Evolutionary conservation across 2,888 invertebrate genomes (phyloP), one percentile per base, ranked within the genome.

Genomic region (Drosophila fulvimacula): DNA sequence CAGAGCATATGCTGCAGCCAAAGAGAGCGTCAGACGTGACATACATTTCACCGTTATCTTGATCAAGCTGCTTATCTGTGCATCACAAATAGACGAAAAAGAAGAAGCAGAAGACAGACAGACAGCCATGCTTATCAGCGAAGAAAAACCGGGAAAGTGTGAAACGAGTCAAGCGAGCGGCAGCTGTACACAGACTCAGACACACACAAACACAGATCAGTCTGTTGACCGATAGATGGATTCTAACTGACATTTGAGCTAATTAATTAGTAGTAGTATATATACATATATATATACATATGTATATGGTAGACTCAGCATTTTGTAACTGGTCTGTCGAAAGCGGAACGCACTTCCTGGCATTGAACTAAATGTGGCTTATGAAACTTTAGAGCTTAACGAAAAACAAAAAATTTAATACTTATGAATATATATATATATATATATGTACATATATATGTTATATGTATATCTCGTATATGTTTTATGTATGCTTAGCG

Each of bases 341-440:
- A 85, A 84, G 79, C 83, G 76, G 83, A 85, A 75, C 83, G 55
- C 74, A 83, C 83, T 83, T 83, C 88, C 83, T 88, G 83, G 82
- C 83, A 83, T 85, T 83, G 83, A 83, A 71, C 85, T 44, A 68
- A 84, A 82, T 79, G 74, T 39, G 63, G 72, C 82, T 78, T 72
- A 30, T 76, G 83, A 83, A 88, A 83, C 64, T 66, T 71, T 74
- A 83, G 73, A 84, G 63, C 67, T 38, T 19, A 62, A 59, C 61
- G 32, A 68, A 78, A 39, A 39, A 42, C 42, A 60, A 19, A 62
- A 69, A 57, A 42, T 80, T 80, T 86, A 86, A 62, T 72, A 64
- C 57, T 51, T 69, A 64, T 67, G 53, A 3, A 24, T 24, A 24
- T 24, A 24, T 24, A 4, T 24, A 24, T 30, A 7, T 1, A 30